Base-by-base conservation (phyloP, 2,888 invertebrate species). In the Saturnia pavonia region DNA sequence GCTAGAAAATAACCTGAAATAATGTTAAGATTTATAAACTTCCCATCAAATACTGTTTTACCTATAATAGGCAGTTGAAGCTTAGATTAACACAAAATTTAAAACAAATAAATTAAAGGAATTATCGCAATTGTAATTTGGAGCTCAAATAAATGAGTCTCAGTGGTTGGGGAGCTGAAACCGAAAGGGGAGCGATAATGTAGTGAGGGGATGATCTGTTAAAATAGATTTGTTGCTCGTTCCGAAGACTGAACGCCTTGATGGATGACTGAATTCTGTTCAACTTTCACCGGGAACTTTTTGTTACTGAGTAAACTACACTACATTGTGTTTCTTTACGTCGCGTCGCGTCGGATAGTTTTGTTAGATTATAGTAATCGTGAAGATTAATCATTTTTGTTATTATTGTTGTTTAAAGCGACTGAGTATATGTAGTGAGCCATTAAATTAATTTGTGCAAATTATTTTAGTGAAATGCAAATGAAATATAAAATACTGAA, bases 151-250 rank as follows among this genome's bases (percentile, higher is more conserved):
- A 73, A 80, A 76, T 77, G 76, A 79, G 77, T 78, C 76, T 77
- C 81, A 82, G 82, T 86, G 79, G 87, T 88, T 80, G 77, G 85
- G 84, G 84, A 80, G 78, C 76, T 74, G 75, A 74, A 84, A 81
- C 80, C 81, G 81, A 85, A 87, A 86, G 86, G 89, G 88, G 86
- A 86, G 88, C 85, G 82, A 87, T 88, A 88, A 89, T 89, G 84
- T 83, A 85, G 85, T 87, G 85, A 90, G 86, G 90, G 91, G 88
- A 91, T 90, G 91, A 91, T 92, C 90, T 87, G 90, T 88, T 90
- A 85, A 88, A 91, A 91, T 91, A 90, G 88, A 91, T 91, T 90
- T 89, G 90, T 90, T 88, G 85, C 85, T 85, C 85, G 88, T 88
- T 88, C 87, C 90, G 84, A 84, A 87, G 86, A 87, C 87, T 86